These are phyloP conservation scores for Bicyclus anynana DNA, from an alignment of 1,140 invertebrate species.

Conservation along the genomic window DNA sequence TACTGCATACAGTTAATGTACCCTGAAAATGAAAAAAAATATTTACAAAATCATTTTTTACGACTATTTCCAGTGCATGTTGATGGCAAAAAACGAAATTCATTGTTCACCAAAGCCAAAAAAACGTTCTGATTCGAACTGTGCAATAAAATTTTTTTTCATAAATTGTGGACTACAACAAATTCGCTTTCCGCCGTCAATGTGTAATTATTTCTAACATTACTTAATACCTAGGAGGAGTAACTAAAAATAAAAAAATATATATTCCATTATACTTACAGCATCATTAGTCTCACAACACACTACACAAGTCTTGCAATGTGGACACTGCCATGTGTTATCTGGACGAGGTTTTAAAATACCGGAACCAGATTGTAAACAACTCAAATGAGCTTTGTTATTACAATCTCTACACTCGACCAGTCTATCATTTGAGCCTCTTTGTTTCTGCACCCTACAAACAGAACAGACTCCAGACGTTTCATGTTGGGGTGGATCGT, in stretches of 20 bases:
- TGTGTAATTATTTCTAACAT: too few relatives aligned
- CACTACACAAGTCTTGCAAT: conserved; percentile 83
- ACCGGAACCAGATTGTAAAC: conserved; percentile 82
- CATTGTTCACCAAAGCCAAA: too few relatives aligned
- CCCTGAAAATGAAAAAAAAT: conserved; percentile 73
- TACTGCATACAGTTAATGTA: conserved; percentile 85
- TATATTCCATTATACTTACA: conserved; percentile 72
- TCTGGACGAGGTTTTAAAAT: conserved; percentile 81
- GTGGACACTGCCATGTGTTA: conserved; percentile 85
- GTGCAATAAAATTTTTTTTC: too few relatives aligned
- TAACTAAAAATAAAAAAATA: neutral
- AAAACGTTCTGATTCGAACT: too few relatives aligned
- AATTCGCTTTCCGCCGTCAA: too few relatives aligned
- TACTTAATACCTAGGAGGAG: too few relatives aligned
- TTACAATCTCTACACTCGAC: conserved; percentile 88
- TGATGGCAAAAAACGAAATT: too few relatives aligned
- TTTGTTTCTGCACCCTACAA: conserved; percentile 76
- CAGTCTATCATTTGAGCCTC: conserved; percentile 81
- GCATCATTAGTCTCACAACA: conserved; percentile 85
- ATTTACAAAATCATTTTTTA: neutral
- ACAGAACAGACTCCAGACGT: conserved; percentile 78
- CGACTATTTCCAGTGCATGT: neutral
- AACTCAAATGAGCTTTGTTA: conserved; percentile 84
- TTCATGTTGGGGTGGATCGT: conserved; percentile 51
- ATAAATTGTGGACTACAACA: too few relatives aligned